Evolutionary conservation across 1,140 invertebrate species (phyloP).

Genomic region (Pectinophora gossypiella): DNA sequence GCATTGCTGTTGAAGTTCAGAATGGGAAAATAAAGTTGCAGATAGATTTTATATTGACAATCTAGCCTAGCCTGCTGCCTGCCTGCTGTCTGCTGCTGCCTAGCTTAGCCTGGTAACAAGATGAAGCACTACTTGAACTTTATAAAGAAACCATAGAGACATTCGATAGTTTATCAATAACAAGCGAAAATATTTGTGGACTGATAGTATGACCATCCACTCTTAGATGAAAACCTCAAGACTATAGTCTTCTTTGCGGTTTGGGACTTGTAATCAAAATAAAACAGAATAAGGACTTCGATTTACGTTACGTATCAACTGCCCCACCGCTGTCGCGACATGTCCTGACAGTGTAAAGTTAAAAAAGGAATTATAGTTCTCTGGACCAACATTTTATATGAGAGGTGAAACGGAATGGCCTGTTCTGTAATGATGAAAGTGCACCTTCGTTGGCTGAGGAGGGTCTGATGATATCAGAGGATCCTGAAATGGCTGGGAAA

Average conservation of each 20-base stretch:
- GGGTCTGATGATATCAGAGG: conserved; percentile 2
- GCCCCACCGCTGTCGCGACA: conserved; percentile 7
- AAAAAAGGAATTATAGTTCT: conserved; percentile 4
- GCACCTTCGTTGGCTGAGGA: background rate
- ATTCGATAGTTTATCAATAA: conserved; percentile 5
- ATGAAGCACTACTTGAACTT: conserved; percentile 1
- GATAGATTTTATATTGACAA: conserved; percentile 10
- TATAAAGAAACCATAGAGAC: background rate
- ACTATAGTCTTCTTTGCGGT: conserved; percentile 3
- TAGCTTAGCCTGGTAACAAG: background rate
- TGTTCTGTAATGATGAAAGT: background rate
- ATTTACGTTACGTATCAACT: background rate
- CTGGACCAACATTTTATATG: background rate
- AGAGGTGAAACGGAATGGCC: background rate
- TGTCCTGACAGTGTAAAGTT: background rate
- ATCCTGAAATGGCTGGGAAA: conserved; percentile 3
- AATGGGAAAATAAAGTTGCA: background rate
- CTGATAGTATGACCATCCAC: conserved; percentile 7
- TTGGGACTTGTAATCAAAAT: conserved; percentile 4
- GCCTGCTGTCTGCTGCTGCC: too few relatives aligned
- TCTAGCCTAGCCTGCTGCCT: too few relatives aligned
- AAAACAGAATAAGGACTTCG: background rate
- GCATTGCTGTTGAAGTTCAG: conserved; percentile 9
- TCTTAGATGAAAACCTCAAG: background rate
- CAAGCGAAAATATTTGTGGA: conserved; percentile 4